phyloP scores from a whole-genome alignment of 2,797 vertebrate species.

The Sebastes ruberrimus region DNA sequence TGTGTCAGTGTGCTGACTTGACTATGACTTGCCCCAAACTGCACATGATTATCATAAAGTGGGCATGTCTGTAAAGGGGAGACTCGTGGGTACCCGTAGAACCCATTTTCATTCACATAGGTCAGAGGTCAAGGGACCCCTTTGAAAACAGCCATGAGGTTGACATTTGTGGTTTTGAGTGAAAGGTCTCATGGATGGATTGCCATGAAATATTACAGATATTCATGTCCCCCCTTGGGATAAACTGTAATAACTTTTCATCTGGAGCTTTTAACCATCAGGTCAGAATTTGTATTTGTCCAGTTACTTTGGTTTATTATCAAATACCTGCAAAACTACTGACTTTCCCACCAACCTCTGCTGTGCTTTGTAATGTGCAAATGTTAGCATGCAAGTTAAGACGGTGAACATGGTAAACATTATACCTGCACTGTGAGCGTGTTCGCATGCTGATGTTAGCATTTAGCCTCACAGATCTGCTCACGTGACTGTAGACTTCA shows the following conservation, averaged over 20 bases:
- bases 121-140: background rate
- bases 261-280: no score
- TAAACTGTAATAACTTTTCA: no score
- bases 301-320: no score
- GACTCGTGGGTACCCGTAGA: no score
- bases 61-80: no score
- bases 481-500: background rate
- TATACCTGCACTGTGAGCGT: background rate
- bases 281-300: no score
- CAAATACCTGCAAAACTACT: background rate
- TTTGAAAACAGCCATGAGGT: background rate
- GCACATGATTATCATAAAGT: no score
- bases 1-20: no score
- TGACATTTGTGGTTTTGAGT: background rate
- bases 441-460: background rate
- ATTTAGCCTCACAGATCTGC: background rate
- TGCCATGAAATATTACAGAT: no score
- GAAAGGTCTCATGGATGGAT: no score
- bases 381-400: background rate
- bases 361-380: background rate
- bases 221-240: accelerated
- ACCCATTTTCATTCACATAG: no score
- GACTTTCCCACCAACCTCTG: background rate
- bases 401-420: background rate
- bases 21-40: no score